Percentiles rank a stretch among this genome's conserved stretches.
These are phyloP conservation scores for Australoheros scitulus DNA, from an alignment of 2,113 vertebrate species.

Conservation along the genomic window DNA sequence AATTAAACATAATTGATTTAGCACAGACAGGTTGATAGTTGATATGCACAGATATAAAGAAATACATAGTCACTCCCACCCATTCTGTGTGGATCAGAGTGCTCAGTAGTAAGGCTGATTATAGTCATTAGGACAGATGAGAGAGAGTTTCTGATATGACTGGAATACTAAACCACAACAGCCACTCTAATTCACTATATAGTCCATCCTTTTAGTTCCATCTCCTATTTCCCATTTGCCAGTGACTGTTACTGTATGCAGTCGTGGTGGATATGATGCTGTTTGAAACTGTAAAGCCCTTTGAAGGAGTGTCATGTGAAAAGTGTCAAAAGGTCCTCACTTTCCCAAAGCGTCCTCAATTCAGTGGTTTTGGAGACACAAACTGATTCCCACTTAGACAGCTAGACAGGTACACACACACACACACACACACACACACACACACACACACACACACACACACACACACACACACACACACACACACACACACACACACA, in stretches of 20 bases:
- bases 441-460: not conserved
- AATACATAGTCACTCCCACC: slow-evolving; percentile 9
- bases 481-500: not conserved
- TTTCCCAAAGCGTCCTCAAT: not conserved
- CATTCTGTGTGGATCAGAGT: slow-evolving; percentile 47
- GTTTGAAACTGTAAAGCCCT: not conserved
- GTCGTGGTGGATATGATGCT: not conserved
- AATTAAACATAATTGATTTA: slow-evolving; percentile 22
- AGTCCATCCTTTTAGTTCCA: not conserved
- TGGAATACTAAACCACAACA: slow-evolving; percentile 46
- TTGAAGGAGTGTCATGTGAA: not conserved
- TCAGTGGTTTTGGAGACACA: not conserved
- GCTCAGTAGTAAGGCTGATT: slow-evolving; percentile 41
- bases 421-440: not conserved
- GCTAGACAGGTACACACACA: not conserved
- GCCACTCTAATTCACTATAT: slow-evolving; percentile 5
- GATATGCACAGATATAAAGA: not conserved
- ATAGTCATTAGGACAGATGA: slow-evolving; percentile 53
- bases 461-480: not conserved
- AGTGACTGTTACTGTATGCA: not conserved
- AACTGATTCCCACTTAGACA: not conserved
- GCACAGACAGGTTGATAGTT: slow-evolving; percentile 8
- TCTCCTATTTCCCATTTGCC: not conserved
- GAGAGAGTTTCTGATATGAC: slow-evolving; percentile 27
- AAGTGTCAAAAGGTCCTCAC: slow-evolving; percentile 4